These are phyloP conservation scores for Otolemur crassicaudatus DNA, from an alignment of 2,797 vertebrate genomes.

Conservation along the genomic window DNA sequence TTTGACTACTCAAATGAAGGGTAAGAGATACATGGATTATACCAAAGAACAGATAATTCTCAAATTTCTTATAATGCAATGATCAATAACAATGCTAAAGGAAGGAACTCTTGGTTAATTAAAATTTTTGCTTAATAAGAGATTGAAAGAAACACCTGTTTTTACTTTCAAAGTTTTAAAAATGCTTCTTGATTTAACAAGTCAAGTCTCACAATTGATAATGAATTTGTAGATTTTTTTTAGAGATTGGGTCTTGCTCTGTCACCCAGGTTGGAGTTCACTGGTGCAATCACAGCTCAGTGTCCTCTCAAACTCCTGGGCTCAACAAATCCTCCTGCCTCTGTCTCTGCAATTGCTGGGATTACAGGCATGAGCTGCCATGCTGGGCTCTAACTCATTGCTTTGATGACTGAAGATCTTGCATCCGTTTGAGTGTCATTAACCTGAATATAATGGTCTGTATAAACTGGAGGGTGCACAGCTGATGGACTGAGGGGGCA, in stretches of 20 bases:
- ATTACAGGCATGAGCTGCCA: neutral
- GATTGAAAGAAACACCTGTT: neutral
- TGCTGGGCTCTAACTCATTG: neutral
- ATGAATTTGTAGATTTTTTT: neutral
- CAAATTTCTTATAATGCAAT: neutral
- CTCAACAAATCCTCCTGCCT: neutral
- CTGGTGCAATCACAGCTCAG: neutral
- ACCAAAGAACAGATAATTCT: neutral
- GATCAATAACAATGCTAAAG: neutral
- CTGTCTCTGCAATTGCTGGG: neutral
- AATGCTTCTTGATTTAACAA: slow-evolving; percentile 21
- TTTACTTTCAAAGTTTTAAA: slow-evolving; percentile 38
- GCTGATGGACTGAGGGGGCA: neutral
- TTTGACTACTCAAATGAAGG: slow-evolving; percentile 18
- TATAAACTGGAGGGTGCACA: neutral
- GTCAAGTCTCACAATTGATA: neutral
- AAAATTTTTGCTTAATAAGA: slow-evolving; percentile 27
- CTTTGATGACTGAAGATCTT: neutral
- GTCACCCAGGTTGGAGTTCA: neutral
- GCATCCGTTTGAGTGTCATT: neutral
- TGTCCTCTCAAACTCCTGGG: neutral
- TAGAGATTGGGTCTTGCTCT: neutral
- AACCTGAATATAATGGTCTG: neutral
- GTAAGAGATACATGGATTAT: neutral
- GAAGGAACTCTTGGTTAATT: slow-evolving; percentile 28